A percentile compares a stretch with the other conserved stretches of the same genome.
Conservation (phyloP, 2,113 vertebrate genomes). For the Procapra przewalskii region DNA sequence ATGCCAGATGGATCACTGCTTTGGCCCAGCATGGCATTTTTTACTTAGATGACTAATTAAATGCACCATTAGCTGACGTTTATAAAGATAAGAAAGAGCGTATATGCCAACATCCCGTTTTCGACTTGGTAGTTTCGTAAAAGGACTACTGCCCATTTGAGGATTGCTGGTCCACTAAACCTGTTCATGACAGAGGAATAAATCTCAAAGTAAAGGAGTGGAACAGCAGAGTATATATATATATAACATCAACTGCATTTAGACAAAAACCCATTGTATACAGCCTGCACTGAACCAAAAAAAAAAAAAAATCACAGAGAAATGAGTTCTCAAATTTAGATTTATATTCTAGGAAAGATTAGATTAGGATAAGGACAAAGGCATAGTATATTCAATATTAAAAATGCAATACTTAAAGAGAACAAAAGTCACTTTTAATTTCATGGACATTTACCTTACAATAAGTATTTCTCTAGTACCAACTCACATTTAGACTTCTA, state of each 20-base stretch:
- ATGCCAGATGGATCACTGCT: not conserved
- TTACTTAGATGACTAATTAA: not conserved
- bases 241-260: not conserved
- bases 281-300: not conserved
- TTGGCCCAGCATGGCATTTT: not conserved
- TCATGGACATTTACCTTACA: not conserved
- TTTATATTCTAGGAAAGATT: slow-evolving; percentile 16
- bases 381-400: not conserved
- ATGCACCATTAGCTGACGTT: not conserved
- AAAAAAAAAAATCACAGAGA: slow-evolving; percentile 19
- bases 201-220: not conserved
- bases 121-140: slow-evolving; percentile 12
- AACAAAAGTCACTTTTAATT: slow-evolving; percentile 39
- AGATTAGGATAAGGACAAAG: not conserved
- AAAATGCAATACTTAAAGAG: slow-evolving; percentile 5
- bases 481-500: not conserved
- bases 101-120: not conserved
- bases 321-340: slow-evolving; percentile 42
- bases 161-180: not conserved
- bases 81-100: not conserved
- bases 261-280: slow-evolving; percentile 35
- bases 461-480: slow-evolving; percentile 21
- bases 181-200: not conserved
- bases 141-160: slow-evolving; percentile 15
- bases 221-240: not conserved